These are phyloP conservation scores for Lota lota DNA, from an alignment of 2,113 vertebrate species.

Conservation along the genomic window DNA sequence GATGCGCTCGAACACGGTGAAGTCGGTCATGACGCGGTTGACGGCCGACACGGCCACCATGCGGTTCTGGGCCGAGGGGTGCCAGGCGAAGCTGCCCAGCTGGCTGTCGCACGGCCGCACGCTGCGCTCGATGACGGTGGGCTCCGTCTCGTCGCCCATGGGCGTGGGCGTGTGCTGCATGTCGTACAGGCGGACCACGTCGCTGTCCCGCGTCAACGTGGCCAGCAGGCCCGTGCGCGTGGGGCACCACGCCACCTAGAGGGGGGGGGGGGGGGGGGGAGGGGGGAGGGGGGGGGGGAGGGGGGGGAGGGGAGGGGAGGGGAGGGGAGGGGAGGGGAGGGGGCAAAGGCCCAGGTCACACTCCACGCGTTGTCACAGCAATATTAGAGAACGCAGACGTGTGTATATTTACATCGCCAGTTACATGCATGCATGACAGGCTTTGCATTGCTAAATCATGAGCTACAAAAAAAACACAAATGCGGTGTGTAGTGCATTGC, in stretches of 20 bases:
- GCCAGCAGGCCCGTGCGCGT: constrained; percentile 92
- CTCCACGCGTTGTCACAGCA: too few species aligned
- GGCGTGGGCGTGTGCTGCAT: constrained; percentile 98
- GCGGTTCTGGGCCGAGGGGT: constrained; percentile 93
- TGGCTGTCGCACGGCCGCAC: constrained; percentile 91
- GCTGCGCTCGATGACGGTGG: constrained; percentile 95
- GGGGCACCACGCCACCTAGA: constrained; percentile 90
- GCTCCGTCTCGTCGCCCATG: constrained; percentile 95
- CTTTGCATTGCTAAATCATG: too few species aligned
- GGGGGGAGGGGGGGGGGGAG: neutral
- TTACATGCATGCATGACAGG: too few species aligned
- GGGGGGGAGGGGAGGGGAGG: neutral
- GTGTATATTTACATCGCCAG: too few species aligned
- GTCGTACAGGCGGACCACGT: constrained; percentile 94
- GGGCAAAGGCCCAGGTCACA: neutral
- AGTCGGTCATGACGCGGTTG: constrained; percentile 93
- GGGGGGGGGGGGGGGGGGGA: neutral
- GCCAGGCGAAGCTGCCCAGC: constrained; percentile 97
- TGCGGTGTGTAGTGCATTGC: too few species aligned
- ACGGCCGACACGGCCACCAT: constrained; percentile 96
- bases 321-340: neutral
- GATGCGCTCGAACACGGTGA: constrained; percentile 97
- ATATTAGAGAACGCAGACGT: too few species aligned
- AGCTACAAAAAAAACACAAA: too few species aligned
- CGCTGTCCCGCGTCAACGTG: constrained; percentile 93